Base-by-base conservation (phyloP, 2,888 invertebrate genomes). In the Chymomyza procnemis region DNA sequence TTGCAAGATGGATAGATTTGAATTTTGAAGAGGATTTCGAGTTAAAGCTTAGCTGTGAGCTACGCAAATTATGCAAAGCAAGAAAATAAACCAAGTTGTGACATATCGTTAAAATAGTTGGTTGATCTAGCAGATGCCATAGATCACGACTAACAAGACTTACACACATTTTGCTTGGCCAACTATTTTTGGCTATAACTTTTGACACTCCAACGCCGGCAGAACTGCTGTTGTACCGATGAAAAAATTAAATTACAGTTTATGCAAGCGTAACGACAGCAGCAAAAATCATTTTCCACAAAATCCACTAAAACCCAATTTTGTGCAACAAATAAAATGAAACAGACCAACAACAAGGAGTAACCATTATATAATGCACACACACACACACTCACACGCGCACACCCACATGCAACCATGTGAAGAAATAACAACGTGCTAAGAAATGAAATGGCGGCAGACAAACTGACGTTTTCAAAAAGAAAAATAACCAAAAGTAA, bases 231-330 rank as follows among this genome's bases (percentile, higher is more conserved):
- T 30, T 30, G 41, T 46, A 65, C 12, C 34, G 34, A 2, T 5
- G 69, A 46, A 67, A n/a, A 71, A 85, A 83, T 83, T 73, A 85
- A 83, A 83, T 87, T 75, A 87, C 87, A 87, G 82, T 80, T 87
- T 83, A 83, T 87, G 82, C 84, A 83, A 85, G 82, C 88, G 86
- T 75, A 78, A 85, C 80, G 84, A 73, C 78, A 79, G 80, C 72
- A 77, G 78, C 80, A 82, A 82, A 85, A 85, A 87, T 82, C 78
- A 85, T 87, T 82, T 87, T 85, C 85, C 87, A 85, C 82, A 87
- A 85, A 76, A 83, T 85, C 78, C 86, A 83, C 84, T 78, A 85
- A 83, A 85, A 80, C 86, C 84, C 84, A 85, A 87, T 87, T 87
- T 83, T 67, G 80, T 71, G 78, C 80, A 79, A 85, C 80, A 85